Evolutionary conservation across 2,797 vertebrate species (phyloP).

Genomic region (Myotis vivesi): DNA sequence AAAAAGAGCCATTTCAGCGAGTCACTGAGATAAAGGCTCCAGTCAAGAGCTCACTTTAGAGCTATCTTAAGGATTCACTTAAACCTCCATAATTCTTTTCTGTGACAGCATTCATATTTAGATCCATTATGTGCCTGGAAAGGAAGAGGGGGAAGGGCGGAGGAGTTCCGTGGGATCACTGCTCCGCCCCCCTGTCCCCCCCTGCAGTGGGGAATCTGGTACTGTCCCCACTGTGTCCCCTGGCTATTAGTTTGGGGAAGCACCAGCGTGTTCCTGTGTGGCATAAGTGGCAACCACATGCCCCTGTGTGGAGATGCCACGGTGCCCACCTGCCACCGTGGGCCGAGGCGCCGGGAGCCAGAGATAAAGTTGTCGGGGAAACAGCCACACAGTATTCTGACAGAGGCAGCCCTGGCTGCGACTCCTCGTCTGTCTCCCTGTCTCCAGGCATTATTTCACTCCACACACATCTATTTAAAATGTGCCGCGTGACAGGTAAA

Average conservation of each 20-base stretch:
- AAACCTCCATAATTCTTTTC: conserved; percentile 84
- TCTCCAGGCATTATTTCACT: conserved; percentile 37
- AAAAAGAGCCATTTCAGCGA: conserved; percentile 84
- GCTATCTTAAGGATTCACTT: conserved; percentile 85
- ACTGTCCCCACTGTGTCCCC: neutral
- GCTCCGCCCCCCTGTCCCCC: neutral
- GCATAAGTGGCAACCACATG: neutral
- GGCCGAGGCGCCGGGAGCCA: neutral
- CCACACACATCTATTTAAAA: conserved; percentile 60
- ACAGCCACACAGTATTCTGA: neutral
- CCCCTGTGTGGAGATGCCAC: accelerated
- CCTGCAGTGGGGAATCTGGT: neutral
- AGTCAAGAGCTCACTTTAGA: conserved; percentile 87
- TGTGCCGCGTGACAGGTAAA: conserved; percentile 41
- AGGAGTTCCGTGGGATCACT: neutral
- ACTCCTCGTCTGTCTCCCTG: conserved; percentile 5
- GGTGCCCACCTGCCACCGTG: neutral
- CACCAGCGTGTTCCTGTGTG: accelerated
- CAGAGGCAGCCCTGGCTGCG: neutral
- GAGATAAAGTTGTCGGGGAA: neutral
- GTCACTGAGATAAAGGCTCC: conserved; percentile 87
- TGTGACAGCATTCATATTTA: conserved; percentile 85
- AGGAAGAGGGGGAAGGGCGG: conserved; percentile 13
- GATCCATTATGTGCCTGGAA: conserved; percentile 78
- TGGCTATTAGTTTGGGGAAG: neutral